Conservation (phyloP, 1,140 invertebrate species). For the Metaphire vulgaris region DNA sequence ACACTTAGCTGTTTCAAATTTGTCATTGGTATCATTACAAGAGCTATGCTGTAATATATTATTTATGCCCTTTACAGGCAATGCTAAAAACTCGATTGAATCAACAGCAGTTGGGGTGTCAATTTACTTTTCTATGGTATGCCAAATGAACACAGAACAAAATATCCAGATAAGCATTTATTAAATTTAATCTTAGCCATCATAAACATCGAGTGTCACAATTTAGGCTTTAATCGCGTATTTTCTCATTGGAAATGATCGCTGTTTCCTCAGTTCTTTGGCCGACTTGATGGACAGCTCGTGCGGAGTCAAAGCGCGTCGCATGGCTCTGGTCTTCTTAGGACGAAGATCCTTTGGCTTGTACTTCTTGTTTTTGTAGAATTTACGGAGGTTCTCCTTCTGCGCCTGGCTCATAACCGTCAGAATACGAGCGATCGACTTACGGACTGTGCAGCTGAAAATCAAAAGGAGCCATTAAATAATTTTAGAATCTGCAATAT, state of each 20-base stretch:
- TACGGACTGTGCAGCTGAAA: slow-evolving; percentile 84
- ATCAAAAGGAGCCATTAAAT: too few relatives aligned
- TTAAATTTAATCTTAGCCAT: too few relatives aligned
- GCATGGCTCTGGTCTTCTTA: slow-evolving; percentile 86
- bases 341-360: slow-evolving; percentile 91
- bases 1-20: too few relatives aligned
- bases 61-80: too few relatives aligned
- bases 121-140: too few relatives aligned
- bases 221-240: slow-evolving; percentile 93
- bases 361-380: slow-evolving; percentile 90
- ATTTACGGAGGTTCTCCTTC: slow-evolving; percentile 90
- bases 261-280: slow-evolving; percentile 79
- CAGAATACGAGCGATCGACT: slow-evolving; percentile 94
- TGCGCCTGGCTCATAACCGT: slow-evolving; percentile 99
- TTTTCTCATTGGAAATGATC: slow-evolving; percentile 77
- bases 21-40: too few relatives aligned
- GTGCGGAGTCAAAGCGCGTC: slow-evolving; percentile 75
- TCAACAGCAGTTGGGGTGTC: too few relatives aligned
- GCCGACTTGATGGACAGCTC: slow-evolving; percentile 77
- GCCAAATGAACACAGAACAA: too few relatives aligned
- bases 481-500: too few relatives aligned
- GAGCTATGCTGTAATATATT: too few relatives aligned
- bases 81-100: too few relatives aligned
- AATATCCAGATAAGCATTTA: too few relatives aligned
- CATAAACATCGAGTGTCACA: neutral